These are phyloP conservation scores for Pituophis catenifer DNA, from an alignment of 2,113 vertebrate genomes.

Conservation along the genomic window DNA sequence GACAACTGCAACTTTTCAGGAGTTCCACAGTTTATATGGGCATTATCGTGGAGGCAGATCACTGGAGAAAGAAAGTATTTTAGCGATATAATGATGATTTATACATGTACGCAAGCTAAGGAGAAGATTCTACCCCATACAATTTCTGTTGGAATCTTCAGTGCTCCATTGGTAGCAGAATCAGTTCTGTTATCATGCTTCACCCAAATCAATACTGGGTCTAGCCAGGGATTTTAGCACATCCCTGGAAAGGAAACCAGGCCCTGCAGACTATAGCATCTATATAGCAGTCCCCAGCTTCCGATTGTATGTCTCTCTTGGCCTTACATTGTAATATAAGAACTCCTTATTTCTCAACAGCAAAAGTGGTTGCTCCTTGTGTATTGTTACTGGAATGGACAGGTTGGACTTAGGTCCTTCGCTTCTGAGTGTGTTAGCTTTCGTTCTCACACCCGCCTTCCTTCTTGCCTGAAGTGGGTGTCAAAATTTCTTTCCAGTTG, in stretches of 20 bases:
- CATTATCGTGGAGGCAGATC: not conserved
- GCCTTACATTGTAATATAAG: not conserved
- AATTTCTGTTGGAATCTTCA: not conserved
- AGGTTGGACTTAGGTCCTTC: not conserved
- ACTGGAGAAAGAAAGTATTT: not conserved
- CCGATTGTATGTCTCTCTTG: not conserved
- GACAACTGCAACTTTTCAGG: not conserved
- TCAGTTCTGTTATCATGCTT: not conserved
- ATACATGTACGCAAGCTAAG: not conserved
- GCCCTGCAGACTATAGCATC: not conserved
- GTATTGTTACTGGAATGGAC: not conserved
- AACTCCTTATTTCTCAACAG: not conserved
- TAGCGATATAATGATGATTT: not conserved
- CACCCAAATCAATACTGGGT: not conserved
- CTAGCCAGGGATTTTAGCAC: not conserved
- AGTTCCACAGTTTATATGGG: not conserved
- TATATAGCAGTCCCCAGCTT: not conserved
- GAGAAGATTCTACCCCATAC: not conserved
- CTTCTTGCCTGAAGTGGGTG: not conserved
- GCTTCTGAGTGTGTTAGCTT: not conserved
- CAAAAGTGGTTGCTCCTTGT: not conserved
- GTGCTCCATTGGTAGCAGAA: not conserved
- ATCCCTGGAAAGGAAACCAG: not conserved
- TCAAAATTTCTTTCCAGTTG: not conserved
- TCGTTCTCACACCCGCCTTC: not conserved